Percentiles rank a stretch among this genome's conserved stretches.
These are phyloP conservation scores for Mactra quadrangularis DNA, from an alignment of 1,140 invertebrate genomes.

Conservation along the genomic window DNA sequence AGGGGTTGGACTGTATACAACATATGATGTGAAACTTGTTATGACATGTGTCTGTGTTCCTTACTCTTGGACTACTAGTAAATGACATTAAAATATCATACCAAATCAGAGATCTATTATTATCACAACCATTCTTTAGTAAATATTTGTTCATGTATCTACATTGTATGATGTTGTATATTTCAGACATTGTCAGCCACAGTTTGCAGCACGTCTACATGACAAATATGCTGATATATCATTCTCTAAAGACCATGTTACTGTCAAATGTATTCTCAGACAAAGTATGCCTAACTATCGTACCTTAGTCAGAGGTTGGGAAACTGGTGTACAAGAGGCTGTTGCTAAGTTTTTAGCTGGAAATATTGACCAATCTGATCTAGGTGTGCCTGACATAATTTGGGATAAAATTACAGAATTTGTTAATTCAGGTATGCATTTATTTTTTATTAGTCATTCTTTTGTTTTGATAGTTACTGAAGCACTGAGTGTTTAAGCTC, in stretches of 20 bases:
- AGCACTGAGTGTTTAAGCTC: too few relatives aligned
- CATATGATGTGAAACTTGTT: too few relatives aligned
- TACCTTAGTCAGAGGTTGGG: constrained; percentile 43
- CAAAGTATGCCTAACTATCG: constrained; percentile 54
- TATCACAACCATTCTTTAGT: too few relatives aligned
- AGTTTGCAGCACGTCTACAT: constrained; percentile 45
- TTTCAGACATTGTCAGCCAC: constrained; percentile 52
- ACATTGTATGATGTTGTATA: too few relatives aligned
- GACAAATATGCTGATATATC: constrained; percentile 52
- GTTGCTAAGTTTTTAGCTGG: constrained; percentile 52
- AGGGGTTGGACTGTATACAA: too few relatives aligned
- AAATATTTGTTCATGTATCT: too few relatives aligned
- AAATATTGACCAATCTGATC: constrained; percentile 53
- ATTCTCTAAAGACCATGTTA: constrained; percentile 59
- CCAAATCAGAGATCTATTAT: too few relatives aligned
- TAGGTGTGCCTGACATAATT: constrained; percentile 40
- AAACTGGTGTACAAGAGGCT: constrained; percentile 50
- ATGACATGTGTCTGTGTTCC: too few relatives aligned
- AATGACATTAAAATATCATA: too few relatives aligned
- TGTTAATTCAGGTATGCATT: constrained; percentile 39
- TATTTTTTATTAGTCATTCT: not conserved
- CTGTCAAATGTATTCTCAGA: constrained; percentile 39
- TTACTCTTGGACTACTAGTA: too few relatives aligned
- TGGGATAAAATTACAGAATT: constrained; percentile 56
- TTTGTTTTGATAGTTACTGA: not conserved